Conservation (phyloP, 37 sponge, comb jelly and placozoan species). For the Chondrilla cf. caribensis region DNA sequence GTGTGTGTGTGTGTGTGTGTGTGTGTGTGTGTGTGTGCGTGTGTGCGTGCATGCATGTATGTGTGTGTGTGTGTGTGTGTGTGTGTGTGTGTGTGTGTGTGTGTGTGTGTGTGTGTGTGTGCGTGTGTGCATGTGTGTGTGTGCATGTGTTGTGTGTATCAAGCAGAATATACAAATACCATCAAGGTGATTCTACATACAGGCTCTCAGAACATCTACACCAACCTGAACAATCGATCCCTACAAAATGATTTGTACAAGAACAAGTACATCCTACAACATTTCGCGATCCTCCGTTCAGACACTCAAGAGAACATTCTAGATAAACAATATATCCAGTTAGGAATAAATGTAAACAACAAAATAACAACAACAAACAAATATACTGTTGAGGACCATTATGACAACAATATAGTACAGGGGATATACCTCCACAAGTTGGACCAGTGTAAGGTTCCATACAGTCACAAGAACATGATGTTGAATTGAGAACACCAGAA, state of each 20-base stretch:
- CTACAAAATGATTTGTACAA: not conserved
- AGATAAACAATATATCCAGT: too few relatives aligned
- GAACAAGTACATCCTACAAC: not conserved
- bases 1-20: not conserved
- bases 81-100: not conserved
- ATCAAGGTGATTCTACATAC: too few relatives aligned
- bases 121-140: not conserved
- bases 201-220: too few relatives aligned
- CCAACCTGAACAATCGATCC: not conserved
- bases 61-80: conserved; percentile 6
- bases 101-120: not conserved
- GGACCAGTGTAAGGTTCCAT: not conserved
- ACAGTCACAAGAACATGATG: conserved; percentile 22
- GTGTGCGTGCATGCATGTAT: too few relatives aligned
- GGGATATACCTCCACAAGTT: conserved; percentile 1
- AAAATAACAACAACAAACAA: not conserved
- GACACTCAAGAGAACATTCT: not conserved
- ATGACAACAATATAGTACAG: not conserved
- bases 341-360: too few relatives aligned
- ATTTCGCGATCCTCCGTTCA: not conserved
- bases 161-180: too few relatives aligned
- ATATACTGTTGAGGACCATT: not conserved
- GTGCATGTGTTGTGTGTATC: not conserved
- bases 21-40: too few relatives aligned
- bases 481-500: not conserved